Base-by-base conservation (phyloP, 2,113 vertebrate species). In the Pandion haliaetus region DNA sequence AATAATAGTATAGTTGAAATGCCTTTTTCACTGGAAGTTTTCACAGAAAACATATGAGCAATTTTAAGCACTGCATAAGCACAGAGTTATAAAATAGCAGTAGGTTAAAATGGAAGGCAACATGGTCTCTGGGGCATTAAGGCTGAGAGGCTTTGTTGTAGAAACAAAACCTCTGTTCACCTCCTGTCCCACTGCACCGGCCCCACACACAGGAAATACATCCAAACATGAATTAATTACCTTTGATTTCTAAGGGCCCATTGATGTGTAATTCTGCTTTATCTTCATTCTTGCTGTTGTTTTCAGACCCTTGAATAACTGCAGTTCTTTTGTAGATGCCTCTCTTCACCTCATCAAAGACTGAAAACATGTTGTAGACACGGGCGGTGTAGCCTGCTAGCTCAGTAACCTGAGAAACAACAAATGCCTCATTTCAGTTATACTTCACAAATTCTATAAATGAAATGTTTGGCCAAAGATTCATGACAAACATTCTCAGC, bases 371-470 rank as follows among this genome's bases (percentile, higher is more conserved):
- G 96, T 99, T 99, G 97, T 99, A 98, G 44, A 99, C 99, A 25
- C 99, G 98, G 31, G 99, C 99, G 0, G 99, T 99, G 96, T 99
- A 99, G 49, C 99, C 99, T 57, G 99, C 99, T 97, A 99, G 97
- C 96, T 99, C 99, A 25, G 99, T 99, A 95, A 99, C 97, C 99
- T 99, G 96, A 76, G 49, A 82, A 91, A 95, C 54, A 97, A 94
- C 94, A 96, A 97, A 92, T 2, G 0, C 29, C 31, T 62, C 77
- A 12, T 61, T 84, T 77, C 80, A 95, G 79, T 66, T 32, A 24
- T 1, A 76, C 26, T 67, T 49, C 52, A 57, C 32, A 59, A 62
- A 94, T 59, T 29, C 42, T 65, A 7, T 17, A 80, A 45, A 74
- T 11, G 1, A 63, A 72, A 63, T 31, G 29, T 25, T 55, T 54